Conservation (phyloP, 2,888 invertebrate genomes). For the Petrolisthes manimaculis region DNA sequence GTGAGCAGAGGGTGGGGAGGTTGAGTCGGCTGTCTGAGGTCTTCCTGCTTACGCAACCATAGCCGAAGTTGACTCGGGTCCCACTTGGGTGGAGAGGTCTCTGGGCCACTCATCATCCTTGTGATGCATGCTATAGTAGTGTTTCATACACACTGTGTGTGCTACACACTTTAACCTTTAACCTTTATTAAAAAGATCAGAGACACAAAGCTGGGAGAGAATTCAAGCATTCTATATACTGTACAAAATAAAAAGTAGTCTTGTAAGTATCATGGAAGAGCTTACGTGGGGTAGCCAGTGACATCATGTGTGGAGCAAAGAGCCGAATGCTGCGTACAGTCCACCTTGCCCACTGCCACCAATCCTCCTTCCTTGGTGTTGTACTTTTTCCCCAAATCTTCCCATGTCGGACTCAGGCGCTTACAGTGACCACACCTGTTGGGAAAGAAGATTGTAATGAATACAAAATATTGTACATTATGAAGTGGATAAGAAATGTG, state of each 20-base stretch:
- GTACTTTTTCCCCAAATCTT: conserved; percentile 75
- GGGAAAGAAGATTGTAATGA: not conserved
- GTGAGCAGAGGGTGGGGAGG: not conserved
- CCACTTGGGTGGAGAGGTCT: no score
- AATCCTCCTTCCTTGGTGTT: conserved; percentile 74
- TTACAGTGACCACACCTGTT: conserved; percentile 86
- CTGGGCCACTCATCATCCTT: no score
- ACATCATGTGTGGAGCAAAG: conserved; percentile 83
- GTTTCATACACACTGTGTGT: no score
- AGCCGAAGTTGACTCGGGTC: no score
- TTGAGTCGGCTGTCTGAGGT: no score
- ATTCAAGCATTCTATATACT: not conserved
- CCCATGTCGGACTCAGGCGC: conserved; percentile 82
- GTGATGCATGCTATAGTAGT: no score
- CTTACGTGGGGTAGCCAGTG: conserved; percentile 77
- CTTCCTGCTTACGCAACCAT: no score
- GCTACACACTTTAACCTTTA: no score
- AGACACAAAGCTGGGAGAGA: no score
- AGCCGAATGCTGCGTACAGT: conserved; percentile 80
- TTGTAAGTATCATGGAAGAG: not conserved
- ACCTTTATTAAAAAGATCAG: no score
- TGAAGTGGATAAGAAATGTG: not conserved
- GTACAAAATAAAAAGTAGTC: not conserved
- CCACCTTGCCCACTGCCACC: conserved; percentile 82
- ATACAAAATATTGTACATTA: not conserved